Conservation (phyloP, 2,888 invertebrate genomes). For the Hyppa rectilinea region DNA sequence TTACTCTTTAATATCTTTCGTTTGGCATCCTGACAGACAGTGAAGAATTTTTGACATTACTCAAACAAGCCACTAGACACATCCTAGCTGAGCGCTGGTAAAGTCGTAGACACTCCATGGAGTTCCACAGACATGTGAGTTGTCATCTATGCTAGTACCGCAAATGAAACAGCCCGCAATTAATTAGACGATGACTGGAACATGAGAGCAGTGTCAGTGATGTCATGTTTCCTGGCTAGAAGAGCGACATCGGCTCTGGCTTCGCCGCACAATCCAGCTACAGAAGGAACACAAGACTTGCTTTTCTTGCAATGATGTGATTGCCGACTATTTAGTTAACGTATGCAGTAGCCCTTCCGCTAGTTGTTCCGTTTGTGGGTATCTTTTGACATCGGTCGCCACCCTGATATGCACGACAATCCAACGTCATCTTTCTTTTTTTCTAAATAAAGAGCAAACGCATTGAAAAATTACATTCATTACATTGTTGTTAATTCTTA, state of each 20-base stretch:
- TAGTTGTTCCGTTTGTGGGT: background rate
- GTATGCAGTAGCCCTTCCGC: background rate
- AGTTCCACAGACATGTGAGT: conserved; percentile 2
- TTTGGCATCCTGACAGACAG: no score
- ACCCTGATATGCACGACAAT: conserved; percentile 3
- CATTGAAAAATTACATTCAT: no score
- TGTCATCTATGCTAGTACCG: background rate
- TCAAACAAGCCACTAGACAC: background rate
- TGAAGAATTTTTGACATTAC: background rate
- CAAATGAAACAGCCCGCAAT: conserved; percentile 3
- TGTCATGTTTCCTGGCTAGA: conserved; percentile 15
- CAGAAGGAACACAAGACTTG: conserved; percentile 4
- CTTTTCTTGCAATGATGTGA: background rate
- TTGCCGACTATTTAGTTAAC: background rate
- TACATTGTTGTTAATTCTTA: background rate
- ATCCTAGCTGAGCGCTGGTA: conserved; percentile 10
- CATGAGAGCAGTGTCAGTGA: conserved; percentile 2
- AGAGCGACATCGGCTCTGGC: background rate
- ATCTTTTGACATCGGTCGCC: conserved; percentile 15
- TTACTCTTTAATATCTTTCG: no score
- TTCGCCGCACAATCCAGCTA: background rate
- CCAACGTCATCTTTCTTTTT: no score
- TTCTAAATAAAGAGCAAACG: background rate
- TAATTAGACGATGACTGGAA: conserved; percentile 28
- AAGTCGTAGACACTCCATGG: conserved; percentile 1